phyloP scores from a whole-genome alignment of 2,888 invertebrate genomes.

The Entomobrya multifasciata region DNA sequence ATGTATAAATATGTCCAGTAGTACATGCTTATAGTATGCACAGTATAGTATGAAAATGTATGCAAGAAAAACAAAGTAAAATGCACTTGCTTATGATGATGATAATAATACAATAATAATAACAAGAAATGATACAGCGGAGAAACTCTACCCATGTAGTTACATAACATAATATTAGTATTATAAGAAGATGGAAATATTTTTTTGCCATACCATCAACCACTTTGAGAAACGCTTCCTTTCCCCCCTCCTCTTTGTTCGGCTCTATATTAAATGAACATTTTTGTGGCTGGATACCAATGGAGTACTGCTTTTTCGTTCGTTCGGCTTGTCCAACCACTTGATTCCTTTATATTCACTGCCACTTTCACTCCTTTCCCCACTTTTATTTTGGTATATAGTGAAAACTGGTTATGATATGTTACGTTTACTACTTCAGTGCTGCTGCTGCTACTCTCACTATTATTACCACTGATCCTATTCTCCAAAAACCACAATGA shows the following conservation, averaged over 20 bases:
- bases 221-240: conserved; percentile 64
- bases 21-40: neutral
- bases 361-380: conserved; percentile 12
- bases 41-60: conserved; percentile 29
- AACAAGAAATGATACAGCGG: conserved; percentile 46
- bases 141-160: conserved; percentile 57
- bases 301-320: conserved; percentile 7
- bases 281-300: conserved; percentile 45
- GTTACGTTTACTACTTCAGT: neutral
- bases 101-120: conserved; percentile 22
- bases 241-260: conserved; percentile 42
- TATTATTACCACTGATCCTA: neutral
- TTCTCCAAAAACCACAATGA: conserved; percentile 44
- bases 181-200: conserved; percentile 63
- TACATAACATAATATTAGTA: conserved; percentile 51
- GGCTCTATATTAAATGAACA: conserved; percentile 50
- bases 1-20: neutral
- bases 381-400: too few species aligned
- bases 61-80: conserved; percentile 4
- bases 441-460: neutral
- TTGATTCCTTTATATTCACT: conserved; percentile 53
- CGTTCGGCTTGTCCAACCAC: conserved; percentile 35
- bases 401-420: too few species aligned
- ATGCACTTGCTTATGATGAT: conserved; percentile 27
- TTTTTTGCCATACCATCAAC: conserved; percentile 73